Evolutionary conservation across 2,113 vertebrate species (phyloP).

Genomic region (Calonectris borealis): DNA sequence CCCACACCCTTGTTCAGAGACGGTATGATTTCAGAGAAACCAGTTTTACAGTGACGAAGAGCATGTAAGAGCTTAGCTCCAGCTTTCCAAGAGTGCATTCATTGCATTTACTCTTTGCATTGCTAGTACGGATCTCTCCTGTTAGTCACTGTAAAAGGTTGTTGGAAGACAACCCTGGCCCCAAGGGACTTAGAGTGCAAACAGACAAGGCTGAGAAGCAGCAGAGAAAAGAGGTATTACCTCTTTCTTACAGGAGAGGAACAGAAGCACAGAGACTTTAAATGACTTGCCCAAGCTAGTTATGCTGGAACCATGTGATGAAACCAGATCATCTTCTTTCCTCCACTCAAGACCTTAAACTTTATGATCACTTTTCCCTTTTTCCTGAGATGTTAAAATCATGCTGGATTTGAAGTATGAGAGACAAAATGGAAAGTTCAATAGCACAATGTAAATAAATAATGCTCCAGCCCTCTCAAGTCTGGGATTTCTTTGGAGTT

Average conservation of each 20-base stretch:
- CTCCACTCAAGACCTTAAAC: not conserved
- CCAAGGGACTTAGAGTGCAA: not conserved
- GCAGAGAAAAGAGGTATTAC: not conserved
- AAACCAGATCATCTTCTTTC: not conserved
- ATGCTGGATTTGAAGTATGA: not conserved
- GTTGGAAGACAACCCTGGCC: not conserved
- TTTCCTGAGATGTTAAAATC: not conserved
- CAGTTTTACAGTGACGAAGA: not conserved
- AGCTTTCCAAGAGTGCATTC: not conserved
- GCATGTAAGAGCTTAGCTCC: not conserved
- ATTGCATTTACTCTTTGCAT: not conserved
- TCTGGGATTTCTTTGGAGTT: not conserved
- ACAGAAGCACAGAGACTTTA: not conserved
- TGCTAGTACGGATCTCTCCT: not conserved
- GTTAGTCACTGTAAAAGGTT: not conserved
- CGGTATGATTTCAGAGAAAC: not conserved
- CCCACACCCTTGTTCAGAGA: not conserved
- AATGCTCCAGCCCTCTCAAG: not conserved
- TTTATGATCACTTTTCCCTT: not conserved
- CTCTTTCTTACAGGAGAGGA: not conserved
- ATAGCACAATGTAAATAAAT: not conserved
- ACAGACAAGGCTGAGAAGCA: not conserved
- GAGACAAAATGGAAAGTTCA: not conserved
- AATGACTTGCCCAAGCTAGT: not conserved
- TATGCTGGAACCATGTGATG: not conserved